Percentiles rank a stretch among this genome's conserved stretches.
Evolutionary conservation across 2,113 vertebrate genomes (phyloP).

Genomic region (Dinomys branickii): DNA sequence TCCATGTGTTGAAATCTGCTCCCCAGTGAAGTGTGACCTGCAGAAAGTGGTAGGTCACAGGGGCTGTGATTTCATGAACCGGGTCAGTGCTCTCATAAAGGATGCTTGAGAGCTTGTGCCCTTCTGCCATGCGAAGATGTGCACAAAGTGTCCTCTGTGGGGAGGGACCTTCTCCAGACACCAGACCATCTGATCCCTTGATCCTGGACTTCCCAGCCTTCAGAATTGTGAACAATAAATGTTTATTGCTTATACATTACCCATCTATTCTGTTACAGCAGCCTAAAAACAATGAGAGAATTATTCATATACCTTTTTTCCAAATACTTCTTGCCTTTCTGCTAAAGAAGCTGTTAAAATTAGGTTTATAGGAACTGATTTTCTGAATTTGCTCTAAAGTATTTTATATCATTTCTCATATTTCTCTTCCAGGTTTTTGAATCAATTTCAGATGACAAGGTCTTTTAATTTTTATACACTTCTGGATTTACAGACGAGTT

Average conservation of each 20-base stretch:
- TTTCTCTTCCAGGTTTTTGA: background rate
- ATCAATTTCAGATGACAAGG: background rate
- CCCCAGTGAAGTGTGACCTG: background rate
- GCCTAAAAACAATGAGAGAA: background rate
- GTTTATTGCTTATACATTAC: background rate
- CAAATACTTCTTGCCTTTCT: background rate
- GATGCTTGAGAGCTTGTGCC: background rate
- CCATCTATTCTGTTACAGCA: background rate
- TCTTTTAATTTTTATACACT: background rate
- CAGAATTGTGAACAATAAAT: background rate
- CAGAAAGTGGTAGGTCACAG: no score
- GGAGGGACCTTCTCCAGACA: accelerated
- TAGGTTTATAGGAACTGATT: background rate
- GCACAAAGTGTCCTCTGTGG: accelerated
- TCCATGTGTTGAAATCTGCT: background rate
- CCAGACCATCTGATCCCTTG: no score
- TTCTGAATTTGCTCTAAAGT: background rate
- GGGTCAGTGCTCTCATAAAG: background rate
- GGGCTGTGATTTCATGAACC: background rate
- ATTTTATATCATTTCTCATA: background rate
- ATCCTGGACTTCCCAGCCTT: background rate
- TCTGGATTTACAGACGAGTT: background rate
- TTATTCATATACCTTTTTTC: background rate
- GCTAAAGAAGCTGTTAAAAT: background rate
- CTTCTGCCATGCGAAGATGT: background rate